Base-by-base conservation (phyloP, 2,113 vertebrate species). In the Lethenteron camtschaticum region DNA sequence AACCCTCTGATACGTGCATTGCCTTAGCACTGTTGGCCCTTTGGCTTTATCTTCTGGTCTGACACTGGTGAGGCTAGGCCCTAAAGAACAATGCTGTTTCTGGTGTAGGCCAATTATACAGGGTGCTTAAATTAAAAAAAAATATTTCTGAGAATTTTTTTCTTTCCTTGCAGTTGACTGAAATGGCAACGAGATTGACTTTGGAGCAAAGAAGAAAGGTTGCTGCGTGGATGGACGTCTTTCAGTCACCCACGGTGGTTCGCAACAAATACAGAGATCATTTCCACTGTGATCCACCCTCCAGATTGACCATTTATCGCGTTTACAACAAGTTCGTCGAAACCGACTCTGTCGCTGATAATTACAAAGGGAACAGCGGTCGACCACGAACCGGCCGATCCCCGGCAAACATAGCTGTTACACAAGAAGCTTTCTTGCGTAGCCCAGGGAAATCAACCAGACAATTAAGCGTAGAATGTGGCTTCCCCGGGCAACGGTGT, bases 351-450 rank as follows among this genome's bases (percentile, higher is more conserved):
- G 59, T 6, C 59, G 59, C 4, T 63, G 59, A 63, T 63, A 63
- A 63, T 63, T 63, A 63, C 59, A 63, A 63, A 63, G 59, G 59
- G 59, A 63, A 63, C 59, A 63, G 59, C 13, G 59, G 59, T 63
- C 59, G 16, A 63, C 59, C 59, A 63, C 59, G 59, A 63, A 4
- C 59, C 1, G 13, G 59, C 59, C 59, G 59, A 63, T 63, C 16
- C 16, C 59, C 59, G 4, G 59, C 59, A 4, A 63, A 63, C 59
- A 63, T 63, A 63, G 59, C 59, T 14, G 59, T 14, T 63, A 13
- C 59, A 63, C 16, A 18, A 14, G 59, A 63, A 63, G 13, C 13
- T 63, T 14, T 63, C 59, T 63, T 13, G 59, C 59, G 13, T 18
- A 63, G 16, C 16, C 3, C 59, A 63, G 41, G 41, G 41, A 41